These are phyloP conservation scores for Pachypsylla venusta DNA, from an alignment of 1,140 invertebrate species.

Conservation along the genomic window DNA sequence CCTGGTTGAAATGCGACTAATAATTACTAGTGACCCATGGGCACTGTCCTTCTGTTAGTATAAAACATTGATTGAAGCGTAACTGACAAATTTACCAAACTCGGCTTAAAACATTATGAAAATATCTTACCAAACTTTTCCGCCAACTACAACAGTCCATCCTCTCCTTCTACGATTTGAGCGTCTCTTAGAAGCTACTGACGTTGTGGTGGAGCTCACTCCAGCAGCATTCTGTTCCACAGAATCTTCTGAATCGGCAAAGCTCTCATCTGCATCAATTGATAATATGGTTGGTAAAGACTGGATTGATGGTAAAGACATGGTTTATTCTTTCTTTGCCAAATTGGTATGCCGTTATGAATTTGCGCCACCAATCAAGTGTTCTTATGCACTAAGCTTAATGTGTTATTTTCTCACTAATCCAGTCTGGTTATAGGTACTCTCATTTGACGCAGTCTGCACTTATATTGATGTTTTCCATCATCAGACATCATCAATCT, in stretches of 20 bases:
- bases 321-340: background rate
- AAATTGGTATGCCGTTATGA: too few species aligned
- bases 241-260: background rate
- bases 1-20: too few species aligned
- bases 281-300: background rate
- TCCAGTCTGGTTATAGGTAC: too few species aligned
- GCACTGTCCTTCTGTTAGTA: too few species aligned
- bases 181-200: background rate
- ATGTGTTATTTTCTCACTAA: too few species aligned
- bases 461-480: too few species aligned
- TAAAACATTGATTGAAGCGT: background rate
- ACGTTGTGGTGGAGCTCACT: background rate
- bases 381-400: too few species aligned
- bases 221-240: background rate
- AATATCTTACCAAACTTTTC: slow-evolving; percentile 38
- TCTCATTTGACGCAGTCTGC: too few species aligned
- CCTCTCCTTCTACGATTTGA: slow-evolving; percentile 36
- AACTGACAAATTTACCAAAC: background rate
- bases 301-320: background rate
- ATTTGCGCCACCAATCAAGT: too few species aligned
- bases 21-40: too few species aligned
- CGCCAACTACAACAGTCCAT: slow-evolving; percentile 46
- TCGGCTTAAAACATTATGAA: background rate
- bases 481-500: too few species aligned
- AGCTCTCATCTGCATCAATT: background rate